A percentile compares a stretch with the other conserved stretches of the same genome.
These are phyloP conservation scores for Zoanthus gigantus DNA, from an alignment of 92 coral and sea anemone species.

Conservation along the genomic window DNA sequence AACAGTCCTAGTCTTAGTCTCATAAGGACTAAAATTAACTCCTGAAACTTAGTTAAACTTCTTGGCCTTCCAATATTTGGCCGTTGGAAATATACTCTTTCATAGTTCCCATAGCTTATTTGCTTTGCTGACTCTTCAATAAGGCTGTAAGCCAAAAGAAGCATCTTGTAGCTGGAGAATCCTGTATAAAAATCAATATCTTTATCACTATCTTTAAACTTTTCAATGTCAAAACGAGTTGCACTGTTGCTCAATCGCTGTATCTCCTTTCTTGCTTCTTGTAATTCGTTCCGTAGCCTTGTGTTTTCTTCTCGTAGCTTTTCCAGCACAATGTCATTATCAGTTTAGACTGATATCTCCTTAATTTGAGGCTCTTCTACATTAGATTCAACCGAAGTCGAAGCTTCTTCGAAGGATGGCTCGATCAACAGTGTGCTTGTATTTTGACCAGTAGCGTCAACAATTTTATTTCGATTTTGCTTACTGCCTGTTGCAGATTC, in stretches of 20 bases:
- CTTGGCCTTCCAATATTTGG: neutral
- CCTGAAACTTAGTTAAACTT: neutral
- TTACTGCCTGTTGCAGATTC: no score
- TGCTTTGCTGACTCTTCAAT: neutral
- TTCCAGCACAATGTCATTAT: neutral
- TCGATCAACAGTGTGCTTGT: no score
- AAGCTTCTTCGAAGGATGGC: no score
- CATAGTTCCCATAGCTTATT: neutral
- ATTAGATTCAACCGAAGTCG: no score
- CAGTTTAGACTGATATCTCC: no score
- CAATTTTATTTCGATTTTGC: no score
- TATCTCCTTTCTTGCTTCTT: no score
- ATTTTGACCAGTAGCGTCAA: no score
- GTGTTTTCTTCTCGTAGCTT: neutral
- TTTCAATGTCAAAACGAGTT: neutral
- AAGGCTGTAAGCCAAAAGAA: neutral
- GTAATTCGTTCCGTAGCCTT: no score
- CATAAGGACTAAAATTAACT: neutral
- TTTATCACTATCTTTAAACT: neutral
- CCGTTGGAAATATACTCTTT: neutral
- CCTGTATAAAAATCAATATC: neutral
- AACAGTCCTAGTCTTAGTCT: neutral
- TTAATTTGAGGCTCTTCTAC: no score
- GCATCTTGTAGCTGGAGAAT: neutral
- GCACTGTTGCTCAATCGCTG: no score